Base-by-base conservation (phyloP, 2,113 vertebrate genomes). In the Neotoma lepida region DNA sequence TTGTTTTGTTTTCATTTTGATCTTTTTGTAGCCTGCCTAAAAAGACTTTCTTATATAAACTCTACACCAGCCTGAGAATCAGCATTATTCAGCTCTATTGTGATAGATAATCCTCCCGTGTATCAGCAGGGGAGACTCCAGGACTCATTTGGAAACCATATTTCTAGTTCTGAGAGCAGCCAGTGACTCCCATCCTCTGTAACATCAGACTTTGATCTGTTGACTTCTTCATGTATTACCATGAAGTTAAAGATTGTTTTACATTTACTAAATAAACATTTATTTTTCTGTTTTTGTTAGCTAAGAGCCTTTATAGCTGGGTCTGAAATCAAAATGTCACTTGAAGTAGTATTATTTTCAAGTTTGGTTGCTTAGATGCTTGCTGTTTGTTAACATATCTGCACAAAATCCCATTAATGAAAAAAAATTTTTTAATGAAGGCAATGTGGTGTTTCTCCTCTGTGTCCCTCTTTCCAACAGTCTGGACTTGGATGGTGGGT, bases 251-350 rank as follows among this genome's bases (percentile, higher is more conserved):
- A 88, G 80, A 1, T 26, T 44, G 63, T 74, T 51, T 73, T 77
- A 10, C 51, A 30, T 86, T 81, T 91, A 80, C 63, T 64, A 93
- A 82, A 10, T 77, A 26, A 44, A 49, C 46, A 8, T 54, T 92
- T 77, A 17, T 84, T 85, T 90, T 86, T 63, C 24, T 12, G 4
- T 92, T 91, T 94, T 92, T 91, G 77, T 95, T 91, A 93, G 58
- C 22, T n/a, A 68, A 33, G 41, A 66, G 20, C 6, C 28, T 74
- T n/a, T 46, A 41, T 64, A 63, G 15, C 12, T 87, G 15, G 63
- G 18, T 92, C 73, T 54, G 61, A 91, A 93, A 58, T 87, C 7
- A 87, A 90, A 94, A 18, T 46, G 28, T 64, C 4, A 7, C 58
- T 20, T 41, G 56, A 61, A 26, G 49, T 28, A 77, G 35, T 66